phyloP scores from a whole-genome alignment of 2,888 invertebrate genomes.

The Bombylius discolor region DNA sequence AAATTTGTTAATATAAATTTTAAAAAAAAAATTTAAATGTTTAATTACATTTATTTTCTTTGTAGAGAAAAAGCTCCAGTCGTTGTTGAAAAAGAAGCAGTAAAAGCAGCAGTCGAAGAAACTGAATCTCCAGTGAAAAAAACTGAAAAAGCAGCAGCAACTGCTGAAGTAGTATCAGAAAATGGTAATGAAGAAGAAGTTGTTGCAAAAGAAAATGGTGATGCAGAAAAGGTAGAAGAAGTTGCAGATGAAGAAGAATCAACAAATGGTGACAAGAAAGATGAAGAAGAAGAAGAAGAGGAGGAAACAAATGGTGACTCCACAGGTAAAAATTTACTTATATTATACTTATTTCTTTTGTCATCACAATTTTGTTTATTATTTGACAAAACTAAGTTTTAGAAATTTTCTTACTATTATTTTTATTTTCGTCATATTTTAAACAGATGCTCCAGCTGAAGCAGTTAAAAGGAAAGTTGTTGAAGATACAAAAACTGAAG shows the following conservation, averaged over 20 bases:
- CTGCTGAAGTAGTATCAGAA: conserved; percentile 25
- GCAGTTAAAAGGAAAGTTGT: conserved; percentile 36
- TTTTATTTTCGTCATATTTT: background rate
- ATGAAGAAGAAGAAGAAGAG: conserved; percentile 15
- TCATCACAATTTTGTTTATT: background rate
- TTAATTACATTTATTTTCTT: too few species aligned
- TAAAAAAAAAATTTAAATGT: too few species aligned
- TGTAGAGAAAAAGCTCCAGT: conserved; percentile 29
- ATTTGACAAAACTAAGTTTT: background rate
- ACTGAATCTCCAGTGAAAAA: conserved; percentile 20
- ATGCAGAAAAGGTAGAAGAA: conserved; percentile 17
- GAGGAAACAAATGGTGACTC: conserved; percentile 32
- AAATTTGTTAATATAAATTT: too few species aligned
- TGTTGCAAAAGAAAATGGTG: conserved; percentile 16
- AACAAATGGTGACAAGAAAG: conserved; percentile 17
- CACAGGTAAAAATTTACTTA: conserved; percentile 22
- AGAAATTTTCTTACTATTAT: too few species aligned
- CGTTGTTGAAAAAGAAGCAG: conserved; percentile 33
- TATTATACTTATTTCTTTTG: background rate
- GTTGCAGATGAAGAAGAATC: conserved; percentile 16
- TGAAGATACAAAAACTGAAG: conserved; percentile 26
- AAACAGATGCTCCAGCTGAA: conserved; percentile 27
- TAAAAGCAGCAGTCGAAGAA: conserved; percentile 32
- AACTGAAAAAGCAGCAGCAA: conserved; percentile 25
- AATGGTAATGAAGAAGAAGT: conserved; percentile 24